Percentiles rank a stretch among this genome's conserved stretches.
Evolutionary conservation across 2,113 vertebrate species (phyloP).

Genomic region (Balaeniceps rex): DNA sequence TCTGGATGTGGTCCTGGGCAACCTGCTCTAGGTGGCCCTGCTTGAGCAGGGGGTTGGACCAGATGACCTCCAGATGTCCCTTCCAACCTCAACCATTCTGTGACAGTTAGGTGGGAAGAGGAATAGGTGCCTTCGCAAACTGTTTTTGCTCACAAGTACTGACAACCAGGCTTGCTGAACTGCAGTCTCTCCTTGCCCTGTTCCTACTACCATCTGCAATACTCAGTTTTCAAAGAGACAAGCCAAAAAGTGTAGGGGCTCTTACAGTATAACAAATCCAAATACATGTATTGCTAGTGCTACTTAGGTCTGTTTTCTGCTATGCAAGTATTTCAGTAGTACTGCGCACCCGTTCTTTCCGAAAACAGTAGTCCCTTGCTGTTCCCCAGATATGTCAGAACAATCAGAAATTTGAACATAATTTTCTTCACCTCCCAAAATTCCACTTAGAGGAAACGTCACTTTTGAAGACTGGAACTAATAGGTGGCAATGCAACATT

Average conservation of each 20-base stretch:
- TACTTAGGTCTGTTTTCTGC: not conserved
- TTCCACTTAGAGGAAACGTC: not conserved
- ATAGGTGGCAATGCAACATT: not conserved
- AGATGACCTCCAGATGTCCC: not conserved
- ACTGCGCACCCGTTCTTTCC: not conserved
- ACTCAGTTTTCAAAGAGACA: not conserved
- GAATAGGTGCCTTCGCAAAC: not conserved
- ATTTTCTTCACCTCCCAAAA: not conserved
- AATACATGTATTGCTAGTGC: not conserved
- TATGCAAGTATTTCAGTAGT: not conserved
- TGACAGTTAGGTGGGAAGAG: not conserved
- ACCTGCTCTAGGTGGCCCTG: not conserved
- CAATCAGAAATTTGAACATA: not conserved
- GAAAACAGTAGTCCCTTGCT: not conserved
- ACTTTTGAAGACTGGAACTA: not conserved
- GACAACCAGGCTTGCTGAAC: not conserved
- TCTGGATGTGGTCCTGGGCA: not conserved
- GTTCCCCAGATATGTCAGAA: not conserved
- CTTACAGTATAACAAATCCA: not conserved
- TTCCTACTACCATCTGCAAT: not conserved
- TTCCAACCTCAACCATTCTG: not conserved
- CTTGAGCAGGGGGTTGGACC: not conserved
- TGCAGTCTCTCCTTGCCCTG: not conserved
- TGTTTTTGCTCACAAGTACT: not conserved
- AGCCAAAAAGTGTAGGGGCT: not conserved